Conservation (phyloP, 2,888 invertebrate species). For the Callyntrura guangdongensis region DNA sequence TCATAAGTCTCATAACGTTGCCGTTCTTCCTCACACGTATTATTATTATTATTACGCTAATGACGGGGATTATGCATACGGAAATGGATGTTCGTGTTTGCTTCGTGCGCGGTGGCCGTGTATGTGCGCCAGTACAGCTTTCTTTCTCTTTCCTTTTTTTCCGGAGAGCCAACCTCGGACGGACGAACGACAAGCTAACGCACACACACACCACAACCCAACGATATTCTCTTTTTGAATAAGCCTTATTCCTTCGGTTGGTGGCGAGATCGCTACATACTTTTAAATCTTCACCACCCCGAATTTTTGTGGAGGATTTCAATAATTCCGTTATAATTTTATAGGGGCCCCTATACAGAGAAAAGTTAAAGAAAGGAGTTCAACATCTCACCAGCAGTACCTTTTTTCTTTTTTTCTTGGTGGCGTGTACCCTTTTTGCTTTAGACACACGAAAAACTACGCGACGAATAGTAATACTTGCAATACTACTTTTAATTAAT, state of each 20-base stretch:
- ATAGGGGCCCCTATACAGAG: slow-evolving; percentile 67
- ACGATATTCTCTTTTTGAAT: slow-evolving; percentile 71
- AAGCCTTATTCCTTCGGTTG: slow-evolving; percentile 75
- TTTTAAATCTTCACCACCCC: slow-evolving; percentile 76
- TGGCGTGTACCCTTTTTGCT: slow-evolving; percentile 51
- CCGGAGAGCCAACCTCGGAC: slow-evolving; percentile 77
- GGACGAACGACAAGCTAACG: slow-evolving; percentile 47
- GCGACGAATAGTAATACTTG: slow-evolving; percentile 22
- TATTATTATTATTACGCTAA: neutral
- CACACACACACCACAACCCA: slow-evolving; percentile 68
- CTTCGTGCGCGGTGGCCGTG: neutral
- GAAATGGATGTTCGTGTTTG: slow-evolving; percentile 2
- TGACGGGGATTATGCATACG: slow-evolving; percentile 34
- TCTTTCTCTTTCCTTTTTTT: slow-evolving; percentile 58
- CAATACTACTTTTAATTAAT: neutral
- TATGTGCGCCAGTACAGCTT: neutral
- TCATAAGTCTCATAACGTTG: neutral
- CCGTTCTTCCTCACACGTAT: neutral
- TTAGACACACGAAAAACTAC: neutral
- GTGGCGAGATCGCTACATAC: slow-evolving; percentile 78
- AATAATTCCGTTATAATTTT: slow-evolving; percentile 45
- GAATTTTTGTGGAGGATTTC: slow-evolving; percentile 75
- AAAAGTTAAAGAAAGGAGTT: neutral
- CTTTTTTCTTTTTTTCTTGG: slow-evolving; percentile 27
- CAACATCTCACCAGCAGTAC: neutral